Base-by-base conservation (phyloP, 1,140 invertebrate species). In the Orchestia grillus region DNA sequence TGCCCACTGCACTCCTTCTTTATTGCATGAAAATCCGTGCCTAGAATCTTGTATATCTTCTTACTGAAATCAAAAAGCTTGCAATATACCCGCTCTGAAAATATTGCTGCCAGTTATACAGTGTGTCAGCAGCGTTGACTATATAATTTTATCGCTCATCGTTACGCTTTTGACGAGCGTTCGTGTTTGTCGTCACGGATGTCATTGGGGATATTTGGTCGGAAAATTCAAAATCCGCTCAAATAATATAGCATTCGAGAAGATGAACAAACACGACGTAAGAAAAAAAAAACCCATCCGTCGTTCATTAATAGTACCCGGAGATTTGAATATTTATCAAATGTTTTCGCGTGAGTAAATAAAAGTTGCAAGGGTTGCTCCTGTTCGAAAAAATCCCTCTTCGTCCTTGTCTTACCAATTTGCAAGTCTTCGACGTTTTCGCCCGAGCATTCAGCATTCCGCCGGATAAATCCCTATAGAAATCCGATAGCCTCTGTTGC, bases 401-500 rank as follows among this genome's bases (percentile, higher is more conserved):
- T 42, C 92, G 44, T 47, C 62, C n/a, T 77, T 77, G 62, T 77
- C 15, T 94, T 47, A 47, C 36, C 92, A 94, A 94, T 94, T 94
- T 94, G 92, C 41, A 94, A 94, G 92, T 94, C 92, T 42, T 94
- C 92, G 43, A 19, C 44, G 11, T 94, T 44, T 45, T 94, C 88
- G 15, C 0, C 4, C 41, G 41, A 90, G 92, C 92, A 44, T 44
- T 94, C 44, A 47, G 92, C 41, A 94, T 94, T 94, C 36, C 36
- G 44, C 8, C 40, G 44, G 92, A 47, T 94, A 94, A 94, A 94
- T 94, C 92, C 44, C 92, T 94, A 94, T 94, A 94, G 92, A 94
- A 94, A 94, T 94, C 40, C 92, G 92, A 94, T 94, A 94, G 92
- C 92, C 44, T 44, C 62, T 23, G 62, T 77, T 77, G 62, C 62